Percentiles rank a stretch among this genome's conserved stretches.
These are phyloP conservation scores for Pachypsylla venusta DNA, from an alignment of 1,140 invertebrate genomes.

Conservation along the genomic window DNA sequence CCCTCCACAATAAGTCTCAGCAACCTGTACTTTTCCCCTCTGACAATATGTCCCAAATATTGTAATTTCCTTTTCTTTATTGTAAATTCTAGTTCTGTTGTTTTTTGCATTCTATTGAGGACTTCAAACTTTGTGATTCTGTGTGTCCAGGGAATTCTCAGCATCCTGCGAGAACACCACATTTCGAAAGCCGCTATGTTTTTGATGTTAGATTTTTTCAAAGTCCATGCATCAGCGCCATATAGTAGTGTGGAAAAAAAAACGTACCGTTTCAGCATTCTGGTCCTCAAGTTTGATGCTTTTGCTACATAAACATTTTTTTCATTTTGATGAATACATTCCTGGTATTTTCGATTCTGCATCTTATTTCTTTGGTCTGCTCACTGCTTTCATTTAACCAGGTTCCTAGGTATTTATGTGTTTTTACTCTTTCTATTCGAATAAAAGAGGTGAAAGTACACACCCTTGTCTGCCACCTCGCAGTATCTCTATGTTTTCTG, in stretches of 20 bases:
- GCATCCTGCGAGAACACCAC: background rate
- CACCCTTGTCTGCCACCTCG: conserved; percentile 10
- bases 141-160: no score
- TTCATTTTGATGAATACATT: background rate
- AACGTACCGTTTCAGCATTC: background rate
- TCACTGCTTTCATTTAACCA: no score
- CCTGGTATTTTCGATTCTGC: background rate
- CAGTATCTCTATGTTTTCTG: conserved; percentile 10
- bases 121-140: conserved; percentile 11
- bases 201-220: conserved; percentile 8
- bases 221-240: conserved; percentile 3
- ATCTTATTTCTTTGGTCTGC: background rate
- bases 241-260: background rate
- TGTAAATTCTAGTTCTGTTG: no score
- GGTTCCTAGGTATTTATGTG: background rate
- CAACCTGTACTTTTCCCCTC: no score
- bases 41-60: no score
- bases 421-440: conserved; percentile 1
- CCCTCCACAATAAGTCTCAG: no score
- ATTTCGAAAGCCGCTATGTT: conserved; percentile 10
- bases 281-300: background rate
- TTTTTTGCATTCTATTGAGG: conserved; percentile 7
- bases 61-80: no score
- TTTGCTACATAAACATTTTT: background rate
- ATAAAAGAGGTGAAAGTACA: conserved; percentile 9